Percentiles rank a stretch among this genome's conserved stretches.
phyloP scores from a whole-genome alignment of 2,888 invertebrate genomes.

The Spodoptera littoralis region DNA sequence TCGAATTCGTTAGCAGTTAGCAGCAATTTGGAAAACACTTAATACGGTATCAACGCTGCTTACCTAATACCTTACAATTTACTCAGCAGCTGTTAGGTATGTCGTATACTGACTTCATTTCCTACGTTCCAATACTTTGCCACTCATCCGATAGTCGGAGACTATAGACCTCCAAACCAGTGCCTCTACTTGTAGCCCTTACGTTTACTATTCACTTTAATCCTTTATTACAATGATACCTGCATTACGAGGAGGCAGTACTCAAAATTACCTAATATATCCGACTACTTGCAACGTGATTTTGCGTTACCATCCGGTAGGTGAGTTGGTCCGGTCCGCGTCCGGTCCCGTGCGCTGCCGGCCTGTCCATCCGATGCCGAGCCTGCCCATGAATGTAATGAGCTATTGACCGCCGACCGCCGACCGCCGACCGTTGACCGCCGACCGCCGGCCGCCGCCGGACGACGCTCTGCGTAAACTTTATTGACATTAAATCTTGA shows the following conservation, averaged over 20 bases:
- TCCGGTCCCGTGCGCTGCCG: conserved; percentile 6
- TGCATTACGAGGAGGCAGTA: background rate
- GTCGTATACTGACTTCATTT: no score
- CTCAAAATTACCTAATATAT: conserved; percentile 17
- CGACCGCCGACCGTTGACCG: no score
- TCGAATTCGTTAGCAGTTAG: conserved; percentile 44
- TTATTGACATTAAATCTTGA: conserved; percentile 71
- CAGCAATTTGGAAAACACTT: conserved; percentile 43
- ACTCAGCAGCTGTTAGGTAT: no score
- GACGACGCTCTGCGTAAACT: conserved; percentile 51
- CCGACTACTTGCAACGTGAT: conserved; percentile 37
- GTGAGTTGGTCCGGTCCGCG: conserved; percentile 6
- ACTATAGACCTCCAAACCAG: no score
- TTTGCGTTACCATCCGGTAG: conserved; percentile 25
- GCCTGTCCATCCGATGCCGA: conserved; percentile 6
- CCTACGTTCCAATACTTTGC: no score
- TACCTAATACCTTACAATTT: no score
- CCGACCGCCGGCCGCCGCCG: conserved; percentile 19
- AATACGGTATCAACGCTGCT: no score
- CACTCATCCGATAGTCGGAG: no score
- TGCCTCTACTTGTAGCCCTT: no score
- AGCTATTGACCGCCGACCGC: conserved; percentile 52
- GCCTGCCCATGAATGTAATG: conserved; percentile 56
- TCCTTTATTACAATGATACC: no score
- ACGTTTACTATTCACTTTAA: no score